A percentile compares a stretch with the other conserved stretches of the same genome.
These are phyloP conservation scores for Elaeidobius kamerunicus DNA, from an alignment of 2,888 invertebrate species.

Conservation along the genomic window DNA sequence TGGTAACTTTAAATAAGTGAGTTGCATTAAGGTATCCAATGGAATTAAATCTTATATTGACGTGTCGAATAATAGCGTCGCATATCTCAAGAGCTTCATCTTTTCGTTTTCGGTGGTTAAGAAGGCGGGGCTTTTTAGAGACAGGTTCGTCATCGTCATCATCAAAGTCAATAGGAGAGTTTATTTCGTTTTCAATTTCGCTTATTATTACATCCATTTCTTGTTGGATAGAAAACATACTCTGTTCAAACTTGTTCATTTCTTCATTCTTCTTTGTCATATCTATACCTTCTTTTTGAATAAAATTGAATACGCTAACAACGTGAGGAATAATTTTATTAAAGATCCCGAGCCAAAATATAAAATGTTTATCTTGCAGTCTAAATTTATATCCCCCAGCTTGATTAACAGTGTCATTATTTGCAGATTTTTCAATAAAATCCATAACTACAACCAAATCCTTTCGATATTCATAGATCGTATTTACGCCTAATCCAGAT, in stretches of 20 bases:
- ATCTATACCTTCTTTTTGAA: conserved; percentile 23
- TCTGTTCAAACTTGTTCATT: conserved; percentile 19
- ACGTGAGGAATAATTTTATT: conserved; percentile 24
- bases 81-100: conserved; percentile 25
- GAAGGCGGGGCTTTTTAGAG: conserved; percentile 17
- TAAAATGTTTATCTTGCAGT: conserved; percentile 25
- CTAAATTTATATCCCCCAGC: conserved; percentile 23
- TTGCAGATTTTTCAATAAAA: conserved; percentile 16
- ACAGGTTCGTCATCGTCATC: conserved; percentile 10
- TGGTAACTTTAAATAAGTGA: conserved; percentile 12
- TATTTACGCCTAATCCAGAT: conserved; percentile 14
- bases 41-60: conserved; percentile 14
- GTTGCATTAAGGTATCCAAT: conserved; percentile 18
- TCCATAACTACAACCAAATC: conserved; percentile 23
- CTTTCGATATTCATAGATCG: conserved; percentile 17
- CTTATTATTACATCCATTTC: conserved; percentile 12
- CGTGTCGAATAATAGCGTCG: conserved; percentile 17
- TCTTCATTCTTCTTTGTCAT: conserved; percentile 4
- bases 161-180: conserved; percentile 4
- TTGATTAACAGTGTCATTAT: conserved; percentile 19
- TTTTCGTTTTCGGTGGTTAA: conserved; percentile 12
- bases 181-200: conserved; percentile 23
- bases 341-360: conserved; percentile 27
- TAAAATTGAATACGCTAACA: conserved; percentile 9
- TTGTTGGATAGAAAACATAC: conserved; percentile 13